Base-by-base conservation (phyloP, 2,113 vertebrate genomes). In the Stegastes partitus region DNA sequence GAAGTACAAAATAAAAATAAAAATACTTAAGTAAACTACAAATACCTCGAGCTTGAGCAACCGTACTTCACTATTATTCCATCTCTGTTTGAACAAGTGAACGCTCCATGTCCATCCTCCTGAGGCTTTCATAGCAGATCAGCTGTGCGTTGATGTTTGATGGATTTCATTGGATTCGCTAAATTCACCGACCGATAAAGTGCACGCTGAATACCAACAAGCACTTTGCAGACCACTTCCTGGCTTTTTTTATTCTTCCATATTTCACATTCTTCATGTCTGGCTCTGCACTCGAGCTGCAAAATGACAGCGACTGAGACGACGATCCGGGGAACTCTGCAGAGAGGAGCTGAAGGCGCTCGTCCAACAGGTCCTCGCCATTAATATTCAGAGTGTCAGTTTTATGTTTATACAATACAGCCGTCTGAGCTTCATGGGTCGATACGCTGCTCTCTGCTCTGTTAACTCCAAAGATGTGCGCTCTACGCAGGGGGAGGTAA, bases 251-350 rank as follows among this genome's bases (percentile, higher is more conserved):
- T n/a, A 2, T 3, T 28, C 26, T 28, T 28, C 5, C 54, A 67
- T 54, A 25, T 59, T 67, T 44, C 26, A 42, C 47, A 59, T 79
- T 72, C 72, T 66, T 82, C 11, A n/a, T n/a, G n/a, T 56, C 59
- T 57, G 54, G 34, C 26, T 59, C 58, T 63, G n/a, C 39, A 45
- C 49, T 42, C 70, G 21, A 54, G 37, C 37, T 28, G 59, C 53
- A 28, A 84, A 68, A 82, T 84, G 21, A 73, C 47, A 76, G 47
- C 15, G 26, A 58, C 21, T 49, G 54, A 70, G 44, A 67, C 26
- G n/a, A 82, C 73, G 26, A 51, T 28, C 49, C 28, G 42, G 25
- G 34, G 22, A 19, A 22, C 45, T 55, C 54, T 72, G 54, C 37
- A 74, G 59, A 70, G 3, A 51, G 23, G 16, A 34, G 31, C 31